Base-by-base conservation (phyloP, 2,113 vertebrate genomes). In the Pachycephala philippinensis region DNA sequence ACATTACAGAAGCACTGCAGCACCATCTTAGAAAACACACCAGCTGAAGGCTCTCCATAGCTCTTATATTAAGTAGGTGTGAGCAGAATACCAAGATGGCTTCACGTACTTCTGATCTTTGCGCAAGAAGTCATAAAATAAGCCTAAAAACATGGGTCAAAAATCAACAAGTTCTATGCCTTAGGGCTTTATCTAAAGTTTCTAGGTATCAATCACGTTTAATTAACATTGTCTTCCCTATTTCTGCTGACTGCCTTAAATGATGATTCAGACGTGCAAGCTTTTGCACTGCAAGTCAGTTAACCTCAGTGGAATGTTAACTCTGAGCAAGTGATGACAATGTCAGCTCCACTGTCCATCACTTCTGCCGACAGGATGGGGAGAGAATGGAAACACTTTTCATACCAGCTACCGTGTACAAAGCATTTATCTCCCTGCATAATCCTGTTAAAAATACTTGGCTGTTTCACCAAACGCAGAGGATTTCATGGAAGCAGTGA, bases 381-480 rank as follows among this genome's bases (percentile, higher is more conserved):
- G n/a, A 91, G 31, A 89, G 65, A 87, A 87, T 9, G 40, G 81
- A 82, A 96, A 92, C 74, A 39, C 45, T 87, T 75, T n/a, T 78
- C 60, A 45, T 72, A 84, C 8, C 84, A 85, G 70, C 50, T 87
- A 70, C 57, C 39, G 35, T 0, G 13, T 50, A 76, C 45, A 19
- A 50, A 91, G 26, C 27, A 45, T 74, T 87, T 76, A 82, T 61
- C 37, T 72, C 45, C 26, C 37, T 35, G 70, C 52, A 79, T 9
- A 72, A 80, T 39, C 45, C 63, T 69, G 15, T 65, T 65, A 87
- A 56, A 60, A 2, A 15, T 33, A 60, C 16, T 45, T 66, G 56
- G 30, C 16, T 63, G 27, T 47, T 81, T 40, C 59, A 71, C 4
- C 4, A 24, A 45, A 75, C 1, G 1, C 11, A 2, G 1, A 16